phyloP scores from a whole-genome alignment of 2,797 vertebrate genomes.

The Dryobates pubescens region DNA sequence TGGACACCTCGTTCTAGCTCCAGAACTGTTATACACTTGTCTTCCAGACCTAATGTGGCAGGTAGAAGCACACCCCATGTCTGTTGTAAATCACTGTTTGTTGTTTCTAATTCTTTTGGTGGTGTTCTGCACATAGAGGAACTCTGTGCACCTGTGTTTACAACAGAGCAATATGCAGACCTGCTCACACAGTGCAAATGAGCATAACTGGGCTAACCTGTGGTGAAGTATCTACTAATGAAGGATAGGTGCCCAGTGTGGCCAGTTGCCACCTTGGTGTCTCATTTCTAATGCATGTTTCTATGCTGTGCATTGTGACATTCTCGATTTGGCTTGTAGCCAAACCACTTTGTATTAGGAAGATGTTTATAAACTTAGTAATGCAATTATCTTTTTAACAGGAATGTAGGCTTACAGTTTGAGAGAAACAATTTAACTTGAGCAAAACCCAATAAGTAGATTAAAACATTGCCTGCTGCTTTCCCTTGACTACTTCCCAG shows the following conservation, averaged over 20 bases:
- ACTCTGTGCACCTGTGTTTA: background rate
- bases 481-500: background rate
- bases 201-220: background rate
- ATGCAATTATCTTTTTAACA: background rate
- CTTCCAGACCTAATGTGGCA: background rate
- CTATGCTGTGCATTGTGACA: background rate
- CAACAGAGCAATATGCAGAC: background rate
- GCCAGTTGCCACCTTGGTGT: background rate
- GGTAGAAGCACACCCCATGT: background rate
- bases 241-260: background rate
- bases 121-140: background rate
- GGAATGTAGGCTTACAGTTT: background rate
- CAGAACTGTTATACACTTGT: slow-evolving; percentile 8
- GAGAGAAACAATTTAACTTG: background rate
- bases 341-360: background rate
- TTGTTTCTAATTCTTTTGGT: slow-evolving; percentile 14
- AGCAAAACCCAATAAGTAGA: background rate
- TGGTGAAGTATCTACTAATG: background rate
- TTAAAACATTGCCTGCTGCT: slow-evolving; percentile 20
- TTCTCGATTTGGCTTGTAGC: background rate
- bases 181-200: background rate
- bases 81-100: background rate
- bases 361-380: background rate
- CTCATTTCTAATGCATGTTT: slow-evolving; percentile 28
- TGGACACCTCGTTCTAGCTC: slow-evolving; percentile 27